Evolutionary conservation across 2,113 vertebrate species (phyloP).

Genomic region (Chaetodon trifascialis): DNA sequence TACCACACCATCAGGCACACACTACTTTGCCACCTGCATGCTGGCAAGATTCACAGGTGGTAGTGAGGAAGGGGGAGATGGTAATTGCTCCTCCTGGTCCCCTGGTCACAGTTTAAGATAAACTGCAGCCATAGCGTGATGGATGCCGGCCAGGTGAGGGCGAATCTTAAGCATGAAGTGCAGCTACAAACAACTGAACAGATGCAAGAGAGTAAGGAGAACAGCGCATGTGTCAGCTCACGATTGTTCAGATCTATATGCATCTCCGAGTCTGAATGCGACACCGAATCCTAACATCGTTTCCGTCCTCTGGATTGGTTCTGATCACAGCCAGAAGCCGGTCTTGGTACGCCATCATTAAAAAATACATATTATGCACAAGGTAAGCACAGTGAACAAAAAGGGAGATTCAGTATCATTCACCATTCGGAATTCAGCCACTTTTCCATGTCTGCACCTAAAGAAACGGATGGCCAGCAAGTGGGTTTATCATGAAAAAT

Average conservation of each 20-base stretch:
- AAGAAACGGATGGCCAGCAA: slow-evolving; percentile 14
- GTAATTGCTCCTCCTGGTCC: slow-evolving; percentile 43
- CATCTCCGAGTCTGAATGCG: slow-evolving; percentile 22
- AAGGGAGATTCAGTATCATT: slow-evolving; percentile 20
- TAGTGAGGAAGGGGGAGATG: slow-evolving; percentile 5
- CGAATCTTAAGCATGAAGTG: slow-evolving; percentile 18
- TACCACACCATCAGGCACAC: slow-evolving; percentile 33
- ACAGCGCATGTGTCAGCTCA: neutral
- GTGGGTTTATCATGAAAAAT: slow-evolving; percentile 1
- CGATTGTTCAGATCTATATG: slow-evolving; percentile 26
- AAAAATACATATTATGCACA: slow-evolving; percentile 60
- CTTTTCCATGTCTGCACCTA: neutral
- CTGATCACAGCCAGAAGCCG: slow-evolving; percentile 46
- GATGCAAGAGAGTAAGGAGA: slow-evolving; percentile 16
- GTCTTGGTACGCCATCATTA: slow-evolving; percentile 59
- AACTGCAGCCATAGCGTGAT: slow-evolving; percentile 50
- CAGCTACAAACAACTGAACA: slow-evolving; percentile 19
- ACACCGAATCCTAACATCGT: slow-evolving; percentile 31
- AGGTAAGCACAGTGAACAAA: slow-evolving; percentile 55
- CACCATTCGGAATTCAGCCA: slow-evolving; percentile 22
- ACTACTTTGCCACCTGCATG: slow-evolving; percentile 34
- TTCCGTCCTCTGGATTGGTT: slow-evolving; percentile 29
- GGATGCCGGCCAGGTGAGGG: slow-evolving; percentile 39
- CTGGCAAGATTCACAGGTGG: slow-evolving; percentile 48
- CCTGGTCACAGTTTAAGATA: slow-evolving; percentile 59